Percentiles rank a stretch among this genome's conserved stretches.
Evolutionary conservation across 1,140 invertebrate genomes (phyloP).

Genomic region (Gryllus bimaculatus): DNA sequence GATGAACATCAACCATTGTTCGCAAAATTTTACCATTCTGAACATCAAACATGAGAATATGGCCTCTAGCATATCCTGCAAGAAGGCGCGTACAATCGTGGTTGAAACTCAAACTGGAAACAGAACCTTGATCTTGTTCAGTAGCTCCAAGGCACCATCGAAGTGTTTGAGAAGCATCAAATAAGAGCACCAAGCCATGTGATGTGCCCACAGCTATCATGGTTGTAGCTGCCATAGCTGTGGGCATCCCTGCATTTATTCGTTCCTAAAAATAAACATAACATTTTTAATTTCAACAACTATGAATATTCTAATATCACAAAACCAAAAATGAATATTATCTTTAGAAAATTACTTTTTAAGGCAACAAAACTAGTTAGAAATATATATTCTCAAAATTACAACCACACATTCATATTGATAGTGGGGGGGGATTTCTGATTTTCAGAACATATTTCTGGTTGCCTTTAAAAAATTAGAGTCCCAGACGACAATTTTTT

Average conservation of each 20-base stretch:
- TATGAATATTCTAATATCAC: not conserved
- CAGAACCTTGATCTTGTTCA: constrained; percentile 64
- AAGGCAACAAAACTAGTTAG: not conserved
- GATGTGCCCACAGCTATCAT: constrained; percentile 86
- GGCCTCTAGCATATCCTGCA: constrained; percentile 78
- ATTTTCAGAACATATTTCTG: no score
- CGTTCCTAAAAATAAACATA: constrained; percentile 55
- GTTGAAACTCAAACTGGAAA: constrained; percentile 70
- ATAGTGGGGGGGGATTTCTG: no score
- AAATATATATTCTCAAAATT: no score
- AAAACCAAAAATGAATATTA: not conserved
- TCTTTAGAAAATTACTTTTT: not conserved
- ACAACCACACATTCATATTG: no score
- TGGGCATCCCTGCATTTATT: constrained; percentile 80
- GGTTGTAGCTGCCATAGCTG: constrained; percentile 64
- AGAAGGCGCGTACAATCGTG: constrained; percentile 75
- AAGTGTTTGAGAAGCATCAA: constrained; percentile 74
- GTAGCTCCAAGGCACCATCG: constrained; percentile 68
- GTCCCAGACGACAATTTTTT: no score
- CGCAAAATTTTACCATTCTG: constrained; percentile 65
- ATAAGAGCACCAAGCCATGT: constrained; percentile 82
- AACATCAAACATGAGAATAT: constrained; percentile 75
- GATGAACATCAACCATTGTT: constrained; percentile 74
- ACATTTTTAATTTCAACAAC: not conserved
- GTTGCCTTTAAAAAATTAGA: no score